Base-by-base conservation (phyloP, 2,113 vertebrate species). In the Chaetodon auriga region DNA sequence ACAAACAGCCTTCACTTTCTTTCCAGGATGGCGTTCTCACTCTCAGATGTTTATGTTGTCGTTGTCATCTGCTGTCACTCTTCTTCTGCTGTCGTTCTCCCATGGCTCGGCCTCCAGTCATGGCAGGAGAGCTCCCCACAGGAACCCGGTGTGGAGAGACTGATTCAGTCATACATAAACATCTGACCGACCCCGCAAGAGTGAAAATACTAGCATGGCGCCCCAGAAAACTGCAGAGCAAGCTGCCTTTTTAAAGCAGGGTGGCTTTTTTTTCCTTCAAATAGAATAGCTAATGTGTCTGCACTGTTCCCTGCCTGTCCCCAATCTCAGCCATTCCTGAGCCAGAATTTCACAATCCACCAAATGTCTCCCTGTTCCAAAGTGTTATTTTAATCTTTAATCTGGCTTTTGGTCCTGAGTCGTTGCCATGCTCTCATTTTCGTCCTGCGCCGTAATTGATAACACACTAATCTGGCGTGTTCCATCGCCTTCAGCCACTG, bases 21-120 rank as follows among this genome's bases (percentile, higher is more conserved):
- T 88, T 90, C 79, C 78, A 91, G 91, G 89, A 87, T 80, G 91
- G 86, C 82, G 68, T 90, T 90, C 88, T 90, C 89, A 75, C 89
- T 85, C 76, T 89, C 87, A 92, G 91, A 92, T 92, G 91, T 92
- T 91, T 92, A 92, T 91, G 84, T 86, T 81, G 51, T 70, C 36
- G 25, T 75, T 57, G 68, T 78, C 72, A 72, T 90, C 75, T 76
- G 84, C 86, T 72, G 77, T 87, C 74, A 57, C 78, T 86, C 81
- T 84, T 86, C 78, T 87, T 86, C 88, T 86, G 60, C 84, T 81
- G 75, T 58, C 57, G 43, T 66, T 72, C 87, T 85, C 78, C 85
- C 91, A 85, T 88, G 91, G 87, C 90, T 86, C 78, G n/a, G 76
- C 79, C 80, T 74, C 60, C 70, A 53, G 89, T 73, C 87, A 80